Base-by-base conservation (phyloP, 2,888 invertebrate genomes). In the Disparrhopalites patrizii region DNA sequence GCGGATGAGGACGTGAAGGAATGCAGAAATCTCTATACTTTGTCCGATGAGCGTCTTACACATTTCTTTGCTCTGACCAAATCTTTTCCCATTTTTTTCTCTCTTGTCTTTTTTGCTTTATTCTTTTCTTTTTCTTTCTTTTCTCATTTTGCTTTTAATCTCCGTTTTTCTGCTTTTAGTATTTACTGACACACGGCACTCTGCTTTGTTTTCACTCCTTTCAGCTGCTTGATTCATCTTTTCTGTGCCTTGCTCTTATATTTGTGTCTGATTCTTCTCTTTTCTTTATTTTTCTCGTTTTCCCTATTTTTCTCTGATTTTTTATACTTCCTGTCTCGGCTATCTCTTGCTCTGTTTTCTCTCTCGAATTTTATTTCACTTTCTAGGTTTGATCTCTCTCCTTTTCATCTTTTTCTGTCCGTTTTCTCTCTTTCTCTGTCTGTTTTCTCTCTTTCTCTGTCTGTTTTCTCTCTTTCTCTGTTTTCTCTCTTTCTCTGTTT, bases 1-100 rank as follows among this genome's bases (percentile, higher is more conserved):
- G 47, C 47, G 47, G 47, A 47, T 47, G 47, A 13, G 47, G 25
- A 47, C 47, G 47, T 47, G 47, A 47, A 23, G 47, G 47, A 47
- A 47, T 47, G 47, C 47, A 20, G 47, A 5, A 23, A n/a, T n/a
- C n/a, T n/a, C n/a, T n/a, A n/a, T n/a, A n/a, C n/a, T n/a, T n/a
- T n/a, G n/a, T n/a, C n/a, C n/a, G n/a, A n/a, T n/a, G n/a, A n/a
- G n/a, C n/a, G n/a, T n/a, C n/a, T n/a, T n/a, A n/a, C n/a, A n/a
- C n/a, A n/a, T n/a, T n/a, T n/a, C n/a, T n/a, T n/a, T n/a, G n/a
- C n/a, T n/a, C n/a, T n/a, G n/a, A n/a, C n/a, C n/a, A 13, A 47
- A 23, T 8, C 20, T 47, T 47, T 47, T 47, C 47, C 25, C 8
- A 23, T 47, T 47, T 47, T 3, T 15, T 4, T 2, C 47, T 47